phyloP scores from a whole-genome alignment of 2,797 vertebrate species.

The Xenentodon cancila region DNA sequence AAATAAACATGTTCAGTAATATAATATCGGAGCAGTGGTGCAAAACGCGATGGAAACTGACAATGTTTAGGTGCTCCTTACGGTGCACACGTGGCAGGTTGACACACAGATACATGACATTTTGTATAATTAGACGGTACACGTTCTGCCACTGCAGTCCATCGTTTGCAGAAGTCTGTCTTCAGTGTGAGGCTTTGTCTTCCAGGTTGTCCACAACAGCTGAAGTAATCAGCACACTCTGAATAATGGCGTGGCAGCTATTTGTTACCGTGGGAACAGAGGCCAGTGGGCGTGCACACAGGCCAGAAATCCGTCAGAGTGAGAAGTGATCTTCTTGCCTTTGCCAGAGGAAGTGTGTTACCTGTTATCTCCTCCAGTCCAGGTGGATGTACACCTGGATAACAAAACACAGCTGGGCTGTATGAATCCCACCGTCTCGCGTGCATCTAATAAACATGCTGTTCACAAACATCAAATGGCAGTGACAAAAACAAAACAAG shows the following conservation, averaged over 20 bases:
- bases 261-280: slow-evolving; percentile 58
- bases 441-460: slow-evolving; percentile 2
- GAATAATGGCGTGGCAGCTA: slow-evolving; percentile 44
- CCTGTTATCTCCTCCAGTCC: slow-evolving; percentile 43
- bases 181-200: slow-evolving; percentile 12
- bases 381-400: slow-evolving; percentile 64
- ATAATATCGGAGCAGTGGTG: no score
- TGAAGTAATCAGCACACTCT: slow-evolving; percentile 44
- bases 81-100: no score
- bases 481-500: slow-evolving; percentile 1
- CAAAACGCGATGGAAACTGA: no score
- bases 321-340: slow-evolving; percentile 15
- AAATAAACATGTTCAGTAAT: no score
- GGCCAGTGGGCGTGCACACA: neutral
- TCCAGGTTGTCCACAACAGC: slow-evolving; percentile 20
- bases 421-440: slow-evolving; percentile 1
- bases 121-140: neutral
- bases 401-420: slow-evolving; percentile 21
- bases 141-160: neutral
- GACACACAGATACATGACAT: no score
- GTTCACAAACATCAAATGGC: slow-evolving; percentile 4
- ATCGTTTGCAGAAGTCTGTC: slow-evolving; percentile 16
- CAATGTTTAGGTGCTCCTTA: no score
- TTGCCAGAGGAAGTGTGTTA: slow-evolving; percentile 23
- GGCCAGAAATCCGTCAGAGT: slow-evolving; percentile 27